Percentiles rank a stretch among this genome's conserved stretches.
These are phyloP conservation scores for Ispidina lecontei DNA, from an alignment of 2,797 vertebrate species.

Conservation along the genomic window DNA sequence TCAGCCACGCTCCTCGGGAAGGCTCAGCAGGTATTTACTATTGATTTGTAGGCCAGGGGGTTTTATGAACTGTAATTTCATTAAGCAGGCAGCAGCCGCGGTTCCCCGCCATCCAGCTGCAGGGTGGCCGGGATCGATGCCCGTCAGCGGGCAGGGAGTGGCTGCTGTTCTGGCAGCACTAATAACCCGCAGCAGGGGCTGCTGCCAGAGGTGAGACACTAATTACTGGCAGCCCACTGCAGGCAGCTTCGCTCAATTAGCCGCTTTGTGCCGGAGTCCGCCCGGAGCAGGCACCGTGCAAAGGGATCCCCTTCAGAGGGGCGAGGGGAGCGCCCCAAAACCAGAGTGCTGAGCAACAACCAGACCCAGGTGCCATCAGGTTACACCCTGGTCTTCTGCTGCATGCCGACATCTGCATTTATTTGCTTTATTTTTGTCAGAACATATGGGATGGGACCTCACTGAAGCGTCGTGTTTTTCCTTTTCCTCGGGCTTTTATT, in stretches of 20 bases:
- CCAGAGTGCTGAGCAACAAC: accelerated
- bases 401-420: not conserved
- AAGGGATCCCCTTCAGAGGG: not conserved
- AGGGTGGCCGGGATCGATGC: not conserved
- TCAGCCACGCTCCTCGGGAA: not conserved
- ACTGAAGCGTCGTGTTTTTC: not conserved
- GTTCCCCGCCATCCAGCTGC: not conserved
- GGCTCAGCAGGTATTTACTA: not conserved
- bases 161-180: not conserved
- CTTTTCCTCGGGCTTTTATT: not conserved
- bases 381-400: not conserved
- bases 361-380: not conserved
- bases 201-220: not conserved
- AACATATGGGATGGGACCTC: constrained; percentile 20
- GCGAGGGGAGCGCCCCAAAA: not conserved
- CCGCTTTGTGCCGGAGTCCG: not conserved
- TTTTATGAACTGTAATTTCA: not conserved
- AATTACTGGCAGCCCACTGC: not conserved
- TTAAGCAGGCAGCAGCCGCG: not conserved
- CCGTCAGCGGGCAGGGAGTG: not conserved
- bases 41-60: not conserved
- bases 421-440: constrained; percentile 17
- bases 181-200: not conserved
- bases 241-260: accelerated
- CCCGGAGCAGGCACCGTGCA: not conserved